Evolutionary conservation across 2,888 invertebrate species (phyloP), one percentile per base, ranked within the genome.

Genomic region (Chloromyia formosa): DNA sequence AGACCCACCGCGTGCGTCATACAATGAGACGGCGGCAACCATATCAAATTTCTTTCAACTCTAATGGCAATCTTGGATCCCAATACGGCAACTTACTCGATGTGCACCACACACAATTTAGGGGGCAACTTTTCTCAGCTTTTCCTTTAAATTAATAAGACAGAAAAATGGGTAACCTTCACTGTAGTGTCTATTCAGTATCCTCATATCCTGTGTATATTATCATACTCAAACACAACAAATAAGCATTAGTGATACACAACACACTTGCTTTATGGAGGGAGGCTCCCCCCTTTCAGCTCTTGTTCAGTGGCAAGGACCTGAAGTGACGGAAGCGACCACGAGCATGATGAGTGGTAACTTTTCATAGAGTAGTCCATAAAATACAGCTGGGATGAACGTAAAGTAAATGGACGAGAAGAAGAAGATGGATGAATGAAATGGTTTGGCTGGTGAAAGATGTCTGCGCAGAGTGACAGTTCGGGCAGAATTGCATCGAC

Each of bases 81-180:
- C 35, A 69, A 69, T 56, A 69, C 54, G 54, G 56, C 5, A 69
- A 69, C 27, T 54, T 56, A 49, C 27, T 35, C 27, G 27, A 49
- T 23, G 23, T 68, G 53, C 16, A 23, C 68, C 49, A 53, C 53
- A 35, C 27, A 35, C 7, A 2, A 35, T 35, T 2, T 7, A 35
- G 23, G 68, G 68, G 54, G 35, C 69, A 53, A 69, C 69, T 69
- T 69, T 69, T 69, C 69, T 69, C 54, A 23, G 23, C 54, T 54
- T 69, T 69, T 69, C 27, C 16, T 23, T 27, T 27, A 53, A 35
- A 54, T 27, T 54, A 35, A 69, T 35, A 23, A 35, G 7, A 7
- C 2, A 35, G 7, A 35, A 35, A 69, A 69, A 68, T 49, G 69
- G 54, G 54, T 54, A 69, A 54, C 54, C 69, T 53, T 69, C 69